Percentiles rank a stretch among this genome's conserved stretches.
Evolutionary conservation across 2,113 vertebrate genomes (phyloP).

Genomic region (Nyctereutes procyonoides): DNA sequence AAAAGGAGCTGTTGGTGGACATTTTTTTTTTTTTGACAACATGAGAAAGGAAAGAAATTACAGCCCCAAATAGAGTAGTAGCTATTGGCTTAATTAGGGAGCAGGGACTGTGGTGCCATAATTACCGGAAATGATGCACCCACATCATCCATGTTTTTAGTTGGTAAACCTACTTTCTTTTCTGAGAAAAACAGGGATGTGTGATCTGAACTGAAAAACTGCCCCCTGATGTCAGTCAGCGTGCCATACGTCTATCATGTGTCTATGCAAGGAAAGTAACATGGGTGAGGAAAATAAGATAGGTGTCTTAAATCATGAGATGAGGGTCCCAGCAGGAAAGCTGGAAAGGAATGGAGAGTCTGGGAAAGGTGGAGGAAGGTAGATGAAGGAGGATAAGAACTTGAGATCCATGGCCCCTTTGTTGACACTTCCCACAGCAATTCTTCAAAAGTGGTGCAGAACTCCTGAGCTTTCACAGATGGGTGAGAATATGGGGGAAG

Average conservation of each 20-base stretch:
- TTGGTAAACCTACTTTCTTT: not conserved
- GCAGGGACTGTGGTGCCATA: not conserved
- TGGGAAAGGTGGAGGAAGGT: not conserved
- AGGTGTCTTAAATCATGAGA: not conserved
- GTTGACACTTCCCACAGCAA: not conserved
- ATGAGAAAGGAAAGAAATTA: slow-evolving; percentile 73
- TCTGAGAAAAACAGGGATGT: slow-evolving; percentile 52
- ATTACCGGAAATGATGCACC: slow-evolving; percentile 27
- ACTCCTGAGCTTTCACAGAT: slow-evolving; percentile 35
- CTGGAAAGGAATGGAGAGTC: not conserved
- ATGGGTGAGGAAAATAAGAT: not conserved
- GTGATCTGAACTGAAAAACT: slow-evolving; percentile 24
- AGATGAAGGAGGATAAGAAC: not conserved
- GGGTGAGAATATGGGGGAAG: slow-evolving; percentile 5
- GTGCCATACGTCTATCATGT: not conserved
- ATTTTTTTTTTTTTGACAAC: slow-evolving; percentile 55
- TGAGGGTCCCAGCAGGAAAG: not conserved
- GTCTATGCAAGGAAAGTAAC: not conserved
- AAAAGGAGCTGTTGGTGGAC: slow-evolving; percentile 60
- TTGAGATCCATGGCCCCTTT: not conserved
- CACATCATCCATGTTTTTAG: not conserved
- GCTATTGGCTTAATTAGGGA: slow-evolving; percentile 64
- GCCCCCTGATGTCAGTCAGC: not conserved
- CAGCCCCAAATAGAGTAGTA: slow-evolving; percentile 31
- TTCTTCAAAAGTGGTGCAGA: not conserved